A percentile compares a stretch with the other conserved stretches of the same genome.
Conservation (phyloP, 2,113 vertebrate species). For the Sminthopsis crassicaudata region DNA sequence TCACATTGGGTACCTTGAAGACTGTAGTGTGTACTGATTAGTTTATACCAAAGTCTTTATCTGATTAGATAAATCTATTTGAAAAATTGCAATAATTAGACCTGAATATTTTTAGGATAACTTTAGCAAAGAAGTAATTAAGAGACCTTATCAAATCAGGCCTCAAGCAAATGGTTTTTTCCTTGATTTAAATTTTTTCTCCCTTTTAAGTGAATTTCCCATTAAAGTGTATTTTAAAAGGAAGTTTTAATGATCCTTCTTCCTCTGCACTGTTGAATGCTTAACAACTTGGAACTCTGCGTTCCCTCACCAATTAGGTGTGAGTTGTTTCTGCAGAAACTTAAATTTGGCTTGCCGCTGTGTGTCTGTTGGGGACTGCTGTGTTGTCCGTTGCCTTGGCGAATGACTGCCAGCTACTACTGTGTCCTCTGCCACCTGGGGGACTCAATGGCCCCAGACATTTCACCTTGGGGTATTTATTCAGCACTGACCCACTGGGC, state of each 20-base stretch:
- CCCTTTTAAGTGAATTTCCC: constrained; percentile 58
- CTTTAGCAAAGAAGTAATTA: constrained; percentile 79
- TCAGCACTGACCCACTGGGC: neutral
- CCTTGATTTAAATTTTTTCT: constrained; percentile 36
- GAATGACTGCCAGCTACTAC: neutral
- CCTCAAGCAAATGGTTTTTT: constrained; percentile 65
- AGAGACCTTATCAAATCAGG: constrained; percentile 66
- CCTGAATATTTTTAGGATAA: constrained; percentile 69
- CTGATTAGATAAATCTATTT: constrained; percentile 71
- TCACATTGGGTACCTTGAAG: constrained; percentile 43
- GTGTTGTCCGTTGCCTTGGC: neutral
- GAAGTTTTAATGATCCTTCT: constrained; percentile 73
- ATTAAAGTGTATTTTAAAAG: constrained; percentile 60
- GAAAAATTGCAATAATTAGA: constrained; percentile 78
- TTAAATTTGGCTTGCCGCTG: neutral
- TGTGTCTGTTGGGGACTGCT: neutral
- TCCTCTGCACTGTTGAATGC: constrained; percentile 61
- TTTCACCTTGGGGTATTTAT: neutral
- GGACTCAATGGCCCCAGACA: neutral
- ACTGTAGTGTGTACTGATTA: constrained; percentile 58
- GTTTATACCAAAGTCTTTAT: constrained; percentile 36
- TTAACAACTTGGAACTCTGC: neutral
- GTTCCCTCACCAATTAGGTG: constrained; percentile 60
- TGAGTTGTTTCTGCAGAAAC: constrained; percentile 59
- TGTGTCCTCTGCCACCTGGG: neutral